phyloP scores from a whole-genome alignment of 1,140 invertebrate genomes.

The Phortica variegata region DNA sequence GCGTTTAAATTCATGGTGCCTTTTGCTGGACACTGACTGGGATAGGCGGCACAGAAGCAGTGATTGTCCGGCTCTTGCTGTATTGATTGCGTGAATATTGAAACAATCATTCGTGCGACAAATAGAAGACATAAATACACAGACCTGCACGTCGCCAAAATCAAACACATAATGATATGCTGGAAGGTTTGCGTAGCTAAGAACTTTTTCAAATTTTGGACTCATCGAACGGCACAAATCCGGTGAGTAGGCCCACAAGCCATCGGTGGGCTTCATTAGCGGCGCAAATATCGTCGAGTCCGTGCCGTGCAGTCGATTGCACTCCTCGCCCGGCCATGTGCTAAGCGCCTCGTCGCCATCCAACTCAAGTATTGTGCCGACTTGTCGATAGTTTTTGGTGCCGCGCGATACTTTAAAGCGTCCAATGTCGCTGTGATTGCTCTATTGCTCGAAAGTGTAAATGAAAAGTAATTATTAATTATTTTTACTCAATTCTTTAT shows the following conservation, averaged over 20 bases:
- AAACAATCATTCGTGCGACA: no score
- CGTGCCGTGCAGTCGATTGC: conserved; percentile 70
- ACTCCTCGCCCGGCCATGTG: conserved; percentile 62
- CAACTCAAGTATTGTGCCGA: conserved; percentile 66
- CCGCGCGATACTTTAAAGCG: conserved; percentile 67
- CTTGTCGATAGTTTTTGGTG: conserved; percentile 63
- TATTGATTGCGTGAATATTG: neutral
- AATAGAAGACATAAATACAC: neutral
- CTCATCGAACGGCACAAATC: conserved; percentile 69
- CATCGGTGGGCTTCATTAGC: conserved; percentile 61
- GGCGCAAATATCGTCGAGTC: conserved; percentile 77
- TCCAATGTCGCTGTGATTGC: conserved; percentile 28
- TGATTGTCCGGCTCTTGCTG: conserved; percentile 64
- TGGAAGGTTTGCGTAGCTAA: conserved; percentile 65
- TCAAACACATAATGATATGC: conserved; percentile 67
- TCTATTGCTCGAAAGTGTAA: conserved; percentile 17
- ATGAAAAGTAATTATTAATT: neutral
- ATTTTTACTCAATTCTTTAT: neutral
- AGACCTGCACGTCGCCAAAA: conserved; percentile 59
- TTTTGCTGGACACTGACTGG: conserved; percentile 65
- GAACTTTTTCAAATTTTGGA: conserved; percentile 62
- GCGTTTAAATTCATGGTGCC: conserved; percentile 65
- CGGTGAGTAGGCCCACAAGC: conserved; percentile 62
- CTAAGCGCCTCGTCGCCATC: conserved; percentile 61
- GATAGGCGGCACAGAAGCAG: conserved; percentile 69